These are phyloP conservation scores for Gasterosteus nipponicus DNA, from an alignment of 2,113 vertebrate species.

Conservation along the genomic window DNA sequence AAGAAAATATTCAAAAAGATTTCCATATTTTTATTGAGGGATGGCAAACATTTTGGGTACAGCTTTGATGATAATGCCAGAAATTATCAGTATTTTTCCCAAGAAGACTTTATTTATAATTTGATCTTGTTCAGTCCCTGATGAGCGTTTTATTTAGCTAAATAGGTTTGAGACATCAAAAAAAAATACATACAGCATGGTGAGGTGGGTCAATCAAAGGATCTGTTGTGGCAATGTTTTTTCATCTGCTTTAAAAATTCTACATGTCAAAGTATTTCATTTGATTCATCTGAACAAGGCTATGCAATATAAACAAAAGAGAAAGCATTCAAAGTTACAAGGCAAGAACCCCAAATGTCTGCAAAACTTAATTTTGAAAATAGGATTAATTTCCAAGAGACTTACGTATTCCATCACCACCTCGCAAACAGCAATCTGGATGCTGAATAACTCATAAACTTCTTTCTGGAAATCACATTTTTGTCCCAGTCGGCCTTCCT, in stretches of 20 bases:
- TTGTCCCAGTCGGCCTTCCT: slow-evolving; percentile 41
- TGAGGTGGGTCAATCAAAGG: not conserved
- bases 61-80: not conserved
- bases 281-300: not conserved
- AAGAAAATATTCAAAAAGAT: not conserved
- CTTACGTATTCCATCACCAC: slow-evolving; percentile 43
- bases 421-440: slow-evolving; percentile 29
- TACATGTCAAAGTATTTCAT: not conserved
- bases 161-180: not conserved
- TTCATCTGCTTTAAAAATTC: not conserved
- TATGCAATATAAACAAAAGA: not conserved
- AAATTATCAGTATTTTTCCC: not conserved
- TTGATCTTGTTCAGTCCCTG: slow-evolving; percentile 55
- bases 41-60: not conserved
- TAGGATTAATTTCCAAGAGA: slow-evolving; percentile 19
- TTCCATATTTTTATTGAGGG: not conserved
- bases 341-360: slow-evolving; percentile 5
- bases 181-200: not conserved
- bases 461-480: slow-evolving; percentile 55
- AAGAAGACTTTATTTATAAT: slow-evolving; percentile 15
- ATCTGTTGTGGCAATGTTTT: not conserved
- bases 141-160: slow-evolving; percentile 42
- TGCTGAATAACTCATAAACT: slow-evolving; percentile 30
- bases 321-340: not conserved
- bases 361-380: slow-evolving; percentile 25